phyloP scores from a whole-genome alignment of 1,140 invertebrate species.

The Zeugodacus cucurbitae region DNA sequence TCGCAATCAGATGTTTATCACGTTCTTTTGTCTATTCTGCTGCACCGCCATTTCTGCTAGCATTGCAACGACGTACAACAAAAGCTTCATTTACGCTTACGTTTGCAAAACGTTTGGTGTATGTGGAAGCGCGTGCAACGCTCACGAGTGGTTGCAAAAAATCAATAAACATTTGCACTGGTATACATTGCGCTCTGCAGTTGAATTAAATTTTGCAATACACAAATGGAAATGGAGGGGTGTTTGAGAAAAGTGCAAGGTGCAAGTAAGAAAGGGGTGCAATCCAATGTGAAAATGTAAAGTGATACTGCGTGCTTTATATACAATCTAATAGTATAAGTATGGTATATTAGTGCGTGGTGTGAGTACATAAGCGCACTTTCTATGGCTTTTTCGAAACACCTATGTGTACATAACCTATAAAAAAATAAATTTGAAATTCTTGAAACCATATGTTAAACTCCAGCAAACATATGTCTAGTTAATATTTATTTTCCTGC shows the following conservation, averaged over 20 bases:
- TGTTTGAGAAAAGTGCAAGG: too few relatives aligned
- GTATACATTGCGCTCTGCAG: neutral
- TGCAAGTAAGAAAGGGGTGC: too few relatives aligned
- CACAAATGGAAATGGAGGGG: neutral
- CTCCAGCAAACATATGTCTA: too few relatives aligned
- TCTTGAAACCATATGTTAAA: too few relatives aligned
- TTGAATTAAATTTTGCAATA: neutral
- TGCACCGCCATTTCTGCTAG: neutral
- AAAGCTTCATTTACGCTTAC: constrained; percentile 10
- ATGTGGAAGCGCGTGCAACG: neutral
- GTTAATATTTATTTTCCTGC: too few relatives aligned
- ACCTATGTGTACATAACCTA: neutral
- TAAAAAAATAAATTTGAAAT: neutral
- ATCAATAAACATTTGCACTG: neutral
- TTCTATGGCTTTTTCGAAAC: neutral
- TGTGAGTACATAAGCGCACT: too few relatives aligned
- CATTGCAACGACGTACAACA: neutral
- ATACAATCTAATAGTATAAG: too few relatives aligned
- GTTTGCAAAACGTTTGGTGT: constrained; percentile 1
- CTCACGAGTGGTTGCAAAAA: constrained; percentile 7
- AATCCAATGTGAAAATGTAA: neutral
- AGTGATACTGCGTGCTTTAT: neutral
- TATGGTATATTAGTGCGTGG: neutral
- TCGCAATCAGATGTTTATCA: constrained; percentile 5
- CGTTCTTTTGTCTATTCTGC: neutral